A percentile compares a stretch with the other conserved stretches of the same genome.
These are phyloP conservation scores for Isotomurus palustris DNA, from an alignment of 2,888 invertebrate genomes.

Conservation along the genomic window DNA sequence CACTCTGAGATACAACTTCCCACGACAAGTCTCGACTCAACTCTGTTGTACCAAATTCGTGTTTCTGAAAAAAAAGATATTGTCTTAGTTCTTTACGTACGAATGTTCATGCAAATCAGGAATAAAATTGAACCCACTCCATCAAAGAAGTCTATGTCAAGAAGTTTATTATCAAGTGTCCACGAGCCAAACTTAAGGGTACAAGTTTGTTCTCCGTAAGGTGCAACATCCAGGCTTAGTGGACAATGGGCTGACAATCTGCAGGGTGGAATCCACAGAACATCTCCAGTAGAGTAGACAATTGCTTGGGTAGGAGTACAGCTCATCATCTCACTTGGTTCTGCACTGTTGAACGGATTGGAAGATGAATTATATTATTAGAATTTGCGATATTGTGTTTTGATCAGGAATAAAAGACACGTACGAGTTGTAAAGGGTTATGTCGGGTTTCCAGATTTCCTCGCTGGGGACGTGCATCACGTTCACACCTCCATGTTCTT, in stretches of 20 bases:
- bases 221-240: conserved; percentile 16
- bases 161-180: too few species aligned
- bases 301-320: conserved; percentile 28
- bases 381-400: neutral
- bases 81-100: too few species aligned
- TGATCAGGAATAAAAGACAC: neutral
- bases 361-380: neutral
- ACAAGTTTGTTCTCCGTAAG: conserved; percentile 32
- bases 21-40: too few species aligned
- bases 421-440: neutral
- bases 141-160: too few species aligned
- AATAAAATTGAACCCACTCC: too few species aligned
- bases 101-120: too few species aligned
- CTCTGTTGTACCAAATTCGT: too few species aligned
- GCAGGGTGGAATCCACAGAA: conserved; percentile 34
- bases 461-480: conserved; percentile 24
- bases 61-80: too few species aligned
- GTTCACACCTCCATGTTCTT: conserved; percentile 17
- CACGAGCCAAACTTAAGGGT: conserved; percentile 34
- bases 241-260: conserved; percentile 27
- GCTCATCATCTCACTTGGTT: conserved; percentile 3
- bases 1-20: too few species aligned
- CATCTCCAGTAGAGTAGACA: conserved; percentile 23
- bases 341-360: neutral
- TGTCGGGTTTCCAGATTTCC: neutral